Evolutionary conservation across 2,113 vertebrate species (phyloP), one percentile per base, ranked within the genome.

Genomic region (Anhinga anhinga): DNA sequence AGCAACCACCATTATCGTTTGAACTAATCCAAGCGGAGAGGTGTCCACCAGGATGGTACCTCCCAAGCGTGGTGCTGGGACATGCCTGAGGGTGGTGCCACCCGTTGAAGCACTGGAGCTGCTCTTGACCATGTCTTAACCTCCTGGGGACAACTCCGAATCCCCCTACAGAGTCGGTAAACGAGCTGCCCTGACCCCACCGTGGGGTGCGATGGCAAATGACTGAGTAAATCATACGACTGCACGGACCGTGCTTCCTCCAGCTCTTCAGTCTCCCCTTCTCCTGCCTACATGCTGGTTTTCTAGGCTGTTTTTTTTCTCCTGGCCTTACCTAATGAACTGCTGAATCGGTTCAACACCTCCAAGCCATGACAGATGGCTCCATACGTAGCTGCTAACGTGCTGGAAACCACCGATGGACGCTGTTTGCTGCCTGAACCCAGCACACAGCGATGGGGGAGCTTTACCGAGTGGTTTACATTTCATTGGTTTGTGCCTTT

Each of bases 241-340:
- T 2, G 44, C 90, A 8, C 0, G 1, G 49, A 13, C 59, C 2
- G 5, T 2, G 47, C 69, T 59, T 29, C 69, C 81, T 72, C 70
- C 74, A 62, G 53, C 72, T 74, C 50, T 13, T 66, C 72, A 13
- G 32, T 7, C 77, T 74, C 78, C 74, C 77, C 62, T 47, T 90
- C 38, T 70, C 77, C 66, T 8, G 2, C 15, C 17, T 44, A 11
- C 15, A 80, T 3, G 9, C 34, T 10, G 34, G 91, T 80, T 93
- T 96, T 85, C 62, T 44, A 80, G 78, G 53, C 49, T 77, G 3
- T 61, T 82, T 52, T 82, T 65, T 74, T 66, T 8, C 13, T 88
- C 36, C 76, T n/a, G 56, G 92, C 77, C 71, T 53, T 88, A 56
- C 89, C 63, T 96, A 92, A 97, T 12, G 93, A 96, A 38, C 94